Conservation (phyloP, 2,797 vertebrate species). For the Aldrovandia affinis region DNA sequence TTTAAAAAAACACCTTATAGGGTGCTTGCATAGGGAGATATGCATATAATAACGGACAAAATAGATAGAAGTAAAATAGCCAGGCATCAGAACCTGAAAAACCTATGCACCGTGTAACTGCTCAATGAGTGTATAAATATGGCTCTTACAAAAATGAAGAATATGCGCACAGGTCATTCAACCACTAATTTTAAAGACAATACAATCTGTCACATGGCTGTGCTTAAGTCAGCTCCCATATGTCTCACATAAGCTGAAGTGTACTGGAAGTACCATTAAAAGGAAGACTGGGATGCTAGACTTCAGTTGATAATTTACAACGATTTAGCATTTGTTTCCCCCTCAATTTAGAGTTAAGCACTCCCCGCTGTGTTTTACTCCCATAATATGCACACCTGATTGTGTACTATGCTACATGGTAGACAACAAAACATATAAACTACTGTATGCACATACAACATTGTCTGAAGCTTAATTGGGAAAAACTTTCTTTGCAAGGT, state of each 20-base stretch:
- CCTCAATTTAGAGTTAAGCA: neutral
- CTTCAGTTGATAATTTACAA: conserved; percentile 4
- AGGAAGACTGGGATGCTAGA: neutral
- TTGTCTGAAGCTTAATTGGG: neutral
- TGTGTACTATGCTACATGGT: neutral
- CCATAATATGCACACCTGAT: neutral
- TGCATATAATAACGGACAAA: too few species aligned
- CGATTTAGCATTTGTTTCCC: neutral
- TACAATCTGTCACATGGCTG: neutral
- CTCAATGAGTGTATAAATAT: too few species aligned
- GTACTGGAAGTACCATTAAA: neutral
- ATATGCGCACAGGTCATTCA: conserved; percentile 3
- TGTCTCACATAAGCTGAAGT: neutral
- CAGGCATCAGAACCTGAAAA: too few species aligned
- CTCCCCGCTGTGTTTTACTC: neutral
- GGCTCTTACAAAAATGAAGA: too few species aligned
- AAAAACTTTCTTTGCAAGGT: neutral
- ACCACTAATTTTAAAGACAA: conserved; percentile 13
- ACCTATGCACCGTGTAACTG: too few species aligned
- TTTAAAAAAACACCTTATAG: too few species aligned
- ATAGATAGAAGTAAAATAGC: too few species aligned
- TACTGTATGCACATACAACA: neutral
- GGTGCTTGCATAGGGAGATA: too few species aligned
- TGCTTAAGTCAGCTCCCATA: neutral
- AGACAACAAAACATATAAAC: neutral